Conservation (phyloP, 2,888 invertebrate genomes). For the Yponomeuta cagnagella region DNA sequence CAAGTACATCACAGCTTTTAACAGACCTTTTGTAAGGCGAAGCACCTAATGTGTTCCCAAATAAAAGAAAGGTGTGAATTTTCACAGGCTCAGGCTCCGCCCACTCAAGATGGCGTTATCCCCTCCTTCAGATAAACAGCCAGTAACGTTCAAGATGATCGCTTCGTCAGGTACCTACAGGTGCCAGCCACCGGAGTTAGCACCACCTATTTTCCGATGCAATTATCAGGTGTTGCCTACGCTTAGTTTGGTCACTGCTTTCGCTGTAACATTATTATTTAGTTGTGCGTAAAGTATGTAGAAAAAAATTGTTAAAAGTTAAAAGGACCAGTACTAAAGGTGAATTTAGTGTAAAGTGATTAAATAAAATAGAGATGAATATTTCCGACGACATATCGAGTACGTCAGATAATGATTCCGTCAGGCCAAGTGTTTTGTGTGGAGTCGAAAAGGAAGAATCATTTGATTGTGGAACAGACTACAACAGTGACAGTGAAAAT, state of each 20-base stretch:
- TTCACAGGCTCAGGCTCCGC: conserved; percentile 69
- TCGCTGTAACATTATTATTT: background rate
- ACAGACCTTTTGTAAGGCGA: conserved; percentile 65
- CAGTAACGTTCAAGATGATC: conserved; percentile 60
- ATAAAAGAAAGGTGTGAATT: conserved; percentile 76
- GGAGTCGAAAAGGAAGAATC: conserved; percentile 33
- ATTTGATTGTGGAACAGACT: conserved; percentile 51
- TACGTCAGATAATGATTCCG: conserved; percentile 55
- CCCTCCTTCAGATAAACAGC: conserved; percentile 50
- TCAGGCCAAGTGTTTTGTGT: conserved; percentile 27
- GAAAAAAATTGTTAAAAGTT: background rate
- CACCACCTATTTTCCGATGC: conserved; percentile 71
- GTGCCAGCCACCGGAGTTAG: conserved; percentile 39
- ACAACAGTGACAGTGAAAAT: conserved; percentile 64
- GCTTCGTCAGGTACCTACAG: conserved; percentile 60
- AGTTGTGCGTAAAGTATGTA: background rate
- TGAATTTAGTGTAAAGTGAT: background rate
- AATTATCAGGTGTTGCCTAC: conserved; percentile 49
- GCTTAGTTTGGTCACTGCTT: conserved; percentile 1
- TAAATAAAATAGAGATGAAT: conserved; percentile 35
- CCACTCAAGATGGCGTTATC: conserved; percentile 70
- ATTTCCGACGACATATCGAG: conserved; percentile 58
- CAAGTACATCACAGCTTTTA: conserved; percentile 69
- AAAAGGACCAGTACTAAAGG: background rate
- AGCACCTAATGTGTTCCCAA: conserved; percentile 72